These are phyloP conservation scores for Sciurus vulgaris DNA, from an alignment of 2,797 vertebrate genomes.

Conservation along the genomic window DNA sequence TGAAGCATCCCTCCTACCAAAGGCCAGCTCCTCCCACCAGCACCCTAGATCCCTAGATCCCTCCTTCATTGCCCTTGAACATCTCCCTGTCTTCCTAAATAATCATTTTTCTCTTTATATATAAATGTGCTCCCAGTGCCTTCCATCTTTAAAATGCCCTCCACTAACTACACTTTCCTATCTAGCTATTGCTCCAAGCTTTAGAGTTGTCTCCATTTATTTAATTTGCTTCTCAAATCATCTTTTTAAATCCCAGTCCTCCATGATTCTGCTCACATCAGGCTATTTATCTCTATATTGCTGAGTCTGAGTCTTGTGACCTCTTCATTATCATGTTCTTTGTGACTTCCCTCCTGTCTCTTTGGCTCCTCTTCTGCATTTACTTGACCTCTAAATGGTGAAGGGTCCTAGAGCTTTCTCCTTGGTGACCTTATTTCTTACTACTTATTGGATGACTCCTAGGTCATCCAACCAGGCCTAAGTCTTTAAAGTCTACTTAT, in stretches of 20 bases:
- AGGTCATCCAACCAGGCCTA: not conserved
- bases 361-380: not conserved
- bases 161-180: not conserved
- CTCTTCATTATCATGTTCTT: not conserved
- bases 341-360: not conserved
- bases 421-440: not conserved
- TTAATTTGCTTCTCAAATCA: not conserved
- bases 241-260: not conserved
- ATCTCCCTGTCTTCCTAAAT: not conserved
- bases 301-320: not conserved
- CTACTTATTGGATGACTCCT: not conserved
- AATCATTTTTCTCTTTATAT: not conserved
- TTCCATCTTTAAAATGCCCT: constrained; percentile 17
- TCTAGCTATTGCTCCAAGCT: not conserved
- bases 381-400: not conserved
- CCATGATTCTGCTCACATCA: not conserved
- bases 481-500: not conserved
- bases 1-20: not conserved
- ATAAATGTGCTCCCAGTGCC: not conserved
- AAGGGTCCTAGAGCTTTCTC: not conserved
- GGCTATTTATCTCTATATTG: not conserved
- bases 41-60: not conserved
- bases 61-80: not conserved
- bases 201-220: not conserved
- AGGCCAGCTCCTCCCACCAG: not conserved